Percentiles rank a stretch among this genome's conserved stretches.
Evolutionary conservation across 2,888 invertebrate species (phyloP).

Genomic region (Papilio protenor): DNA sequence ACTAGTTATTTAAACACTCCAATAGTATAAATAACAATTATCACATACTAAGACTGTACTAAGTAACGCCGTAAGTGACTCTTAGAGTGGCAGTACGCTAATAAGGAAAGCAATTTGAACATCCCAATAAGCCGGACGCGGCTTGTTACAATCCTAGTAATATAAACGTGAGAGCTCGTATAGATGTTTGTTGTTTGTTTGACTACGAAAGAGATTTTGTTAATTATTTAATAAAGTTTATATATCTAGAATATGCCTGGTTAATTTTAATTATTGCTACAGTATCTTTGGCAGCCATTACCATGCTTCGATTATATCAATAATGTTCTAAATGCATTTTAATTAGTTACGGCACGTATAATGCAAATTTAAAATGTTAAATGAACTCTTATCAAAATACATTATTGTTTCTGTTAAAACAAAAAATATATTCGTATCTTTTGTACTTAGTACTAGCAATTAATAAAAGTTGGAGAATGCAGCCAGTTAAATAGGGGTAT

Average conservation of each 20-base stretch:
- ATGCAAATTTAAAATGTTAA: background rate
- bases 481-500: background rate
- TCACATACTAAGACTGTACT: background rate
- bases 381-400: slow-evolving; percentile 5
- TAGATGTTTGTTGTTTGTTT: background rate
- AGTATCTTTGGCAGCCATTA: background rate
- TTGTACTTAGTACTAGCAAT: background rate
- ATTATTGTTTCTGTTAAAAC: background rate
- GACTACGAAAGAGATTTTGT: background rate
- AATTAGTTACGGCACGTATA: background rate
- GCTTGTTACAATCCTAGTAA: background rate
- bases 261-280: background rate
- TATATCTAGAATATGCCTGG: background rate
- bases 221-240: background rate
- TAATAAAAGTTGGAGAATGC: background rate
- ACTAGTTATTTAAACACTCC: too few species aligned
- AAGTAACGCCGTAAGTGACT: background rate
- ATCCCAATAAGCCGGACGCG: background rate
- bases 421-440: background rate
- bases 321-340: background rate
- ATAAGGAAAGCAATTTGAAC: background rate
- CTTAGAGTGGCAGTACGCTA: background rate
- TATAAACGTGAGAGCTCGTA: background rate
- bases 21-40: too few species aligned
- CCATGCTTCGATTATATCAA: background rate